Evolutionary conservation across 2,797 vertebrate species (phyloP).

Genomic region (Paratrypauchen microcephalus): DNA sequence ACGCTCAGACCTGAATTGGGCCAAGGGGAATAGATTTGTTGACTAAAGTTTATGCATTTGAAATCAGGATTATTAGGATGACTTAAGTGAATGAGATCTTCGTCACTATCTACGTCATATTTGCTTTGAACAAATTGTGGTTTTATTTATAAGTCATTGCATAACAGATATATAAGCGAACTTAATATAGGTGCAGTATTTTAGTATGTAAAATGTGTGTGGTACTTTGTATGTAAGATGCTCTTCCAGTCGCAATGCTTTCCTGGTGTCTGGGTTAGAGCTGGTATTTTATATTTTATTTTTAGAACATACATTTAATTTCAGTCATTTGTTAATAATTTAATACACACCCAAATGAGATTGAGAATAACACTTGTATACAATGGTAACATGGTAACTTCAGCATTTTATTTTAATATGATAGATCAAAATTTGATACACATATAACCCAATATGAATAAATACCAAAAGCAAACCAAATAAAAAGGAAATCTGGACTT

Average conservation of each 20-base stretch:
- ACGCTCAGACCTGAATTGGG: constrained; percentile 9
- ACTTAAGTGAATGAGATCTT: not conserved
- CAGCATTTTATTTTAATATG: too few species aligned
- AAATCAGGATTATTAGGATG: not conserved
- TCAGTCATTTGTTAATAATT: too few species aligned
- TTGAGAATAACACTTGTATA: not conserved
- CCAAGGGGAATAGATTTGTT: constrained; percentile 16
- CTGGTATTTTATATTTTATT: too few species aligned
- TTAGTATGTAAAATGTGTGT: not conserved
- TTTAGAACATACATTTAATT: too few species aligned
- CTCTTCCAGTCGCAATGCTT: too few species aligned
- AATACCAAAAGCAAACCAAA: too few species aligned
- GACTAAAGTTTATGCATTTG: not conserved
- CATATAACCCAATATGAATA: not conserved
- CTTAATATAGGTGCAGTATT: not conserved
- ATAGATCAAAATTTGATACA: not conserved
- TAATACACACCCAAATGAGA: not conserved
- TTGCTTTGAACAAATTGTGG: not conserved
- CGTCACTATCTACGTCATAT: not conserved
- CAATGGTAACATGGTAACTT: not conserved
- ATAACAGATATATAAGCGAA: not conserved
- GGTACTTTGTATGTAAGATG: not conserved
- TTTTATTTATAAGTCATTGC: not conserved
- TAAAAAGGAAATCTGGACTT: too few species aligned
- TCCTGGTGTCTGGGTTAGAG: too few species aligned